Percentiles rank a stretch among this genome's conserved stretches.
Conservation (phyloP, 2,888 invertebrate genomes). For the Melanotus villosus region DNA sequence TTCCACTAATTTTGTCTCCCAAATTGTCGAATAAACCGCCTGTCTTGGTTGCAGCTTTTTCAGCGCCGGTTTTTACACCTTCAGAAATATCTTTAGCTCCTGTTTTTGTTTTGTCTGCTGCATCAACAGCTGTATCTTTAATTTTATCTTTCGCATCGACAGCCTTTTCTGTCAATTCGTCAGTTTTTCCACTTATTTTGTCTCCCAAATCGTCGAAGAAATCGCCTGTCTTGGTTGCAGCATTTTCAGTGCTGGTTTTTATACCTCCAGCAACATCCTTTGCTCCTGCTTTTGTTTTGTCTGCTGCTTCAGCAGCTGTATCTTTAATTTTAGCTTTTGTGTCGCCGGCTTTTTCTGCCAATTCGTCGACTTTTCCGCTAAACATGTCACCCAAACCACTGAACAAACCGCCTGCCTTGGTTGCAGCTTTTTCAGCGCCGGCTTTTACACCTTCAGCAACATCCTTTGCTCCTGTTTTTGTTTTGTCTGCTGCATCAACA, state of each 20-base stretch:
- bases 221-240: constrained; percentile 41
- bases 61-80: neutral
- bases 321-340: constrained; percentile 35
- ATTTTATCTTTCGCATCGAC: constrained; percentile 12
- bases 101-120: neutral
- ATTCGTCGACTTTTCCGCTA: constrained; percentile 25
- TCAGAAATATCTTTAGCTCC: constrained; percentile 13
- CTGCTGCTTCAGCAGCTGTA: constrained; percentile 20
- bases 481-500: constrained; percentile 21
- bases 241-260: constrained; percentile 23
- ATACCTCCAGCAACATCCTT: constrained; percentile 28
- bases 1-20: constrained; percentile 43
- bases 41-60: constrained; percentile 24
- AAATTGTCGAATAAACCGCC: constrained; percentile 20
- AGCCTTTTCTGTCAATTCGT: constrained; percentile 17
- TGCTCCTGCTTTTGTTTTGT: constrained; percentile 26
- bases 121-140: constrained; percentile 17
- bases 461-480: constrained; percentile 23
- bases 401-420: constrained; percentile 47
- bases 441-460: constrained; percentile 32
- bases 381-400: constrained; percentile 37
- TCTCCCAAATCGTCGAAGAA: constrained; percentile 44
- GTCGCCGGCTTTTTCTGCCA: constrained; percentile 34
- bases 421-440: constrained; percentile 24
- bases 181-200: constrained; percentile 33